Conservation (phyloP, 2,888 invertebrate genomes). For the Meliscaeva auricollis region DNA sequence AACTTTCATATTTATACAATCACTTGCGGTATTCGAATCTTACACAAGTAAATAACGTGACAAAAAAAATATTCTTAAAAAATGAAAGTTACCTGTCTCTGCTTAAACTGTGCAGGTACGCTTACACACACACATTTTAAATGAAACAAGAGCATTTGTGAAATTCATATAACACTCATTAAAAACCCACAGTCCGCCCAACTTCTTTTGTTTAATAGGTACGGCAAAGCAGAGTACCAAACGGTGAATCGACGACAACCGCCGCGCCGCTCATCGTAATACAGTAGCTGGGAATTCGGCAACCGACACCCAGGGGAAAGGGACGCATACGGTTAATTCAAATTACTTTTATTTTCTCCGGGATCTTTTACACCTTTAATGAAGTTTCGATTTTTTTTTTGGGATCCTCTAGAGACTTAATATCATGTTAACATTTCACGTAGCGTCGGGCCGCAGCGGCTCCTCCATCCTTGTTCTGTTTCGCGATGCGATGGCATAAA, state of each 20-base stretch:
- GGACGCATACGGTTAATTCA: constrained; percentile 63
- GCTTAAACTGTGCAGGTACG: too few species aligned
- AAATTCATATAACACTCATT: constrained; percentile 9
- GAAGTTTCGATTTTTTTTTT: constrained; percentile 51
- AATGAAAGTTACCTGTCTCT: too few species aligned
- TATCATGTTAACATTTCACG: constrained; percentile 64
- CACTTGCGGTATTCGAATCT: too few species aligned
- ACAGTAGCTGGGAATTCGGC: constrained; percentile 29
- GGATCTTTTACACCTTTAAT: constrained; percentile 70
- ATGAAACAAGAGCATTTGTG: constrained; percentile 6
- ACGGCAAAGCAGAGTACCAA: neutral
- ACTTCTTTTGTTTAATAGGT: constrained; percentile 4
- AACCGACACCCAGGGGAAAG: neutral
- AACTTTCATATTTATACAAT: too few species aligned
- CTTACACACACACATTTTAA: too few species aligned
- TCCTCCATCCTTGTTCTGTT: constrained; percentile 32
- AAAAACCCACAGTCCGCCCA: neutral
- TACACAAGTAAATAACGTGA: too few species aligned
- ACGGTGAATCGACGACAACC: constrained; percentile 15
- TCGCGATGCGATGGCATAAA: constrained; percentile 48
- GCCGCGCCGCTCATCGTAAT: constrained; percentile 20
- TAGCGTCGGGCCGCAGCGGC: constrained; percentile 19
- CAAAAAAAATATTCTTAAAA: too few species aligned
- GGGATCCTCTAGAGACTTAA: constrained; percentile 33
- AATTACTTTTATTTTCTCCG: constrained; percentile 56